Base-by-base conservation (phyloP, 2,113 vertebrate genomes). In the Chionodraco myersi region DNA sequence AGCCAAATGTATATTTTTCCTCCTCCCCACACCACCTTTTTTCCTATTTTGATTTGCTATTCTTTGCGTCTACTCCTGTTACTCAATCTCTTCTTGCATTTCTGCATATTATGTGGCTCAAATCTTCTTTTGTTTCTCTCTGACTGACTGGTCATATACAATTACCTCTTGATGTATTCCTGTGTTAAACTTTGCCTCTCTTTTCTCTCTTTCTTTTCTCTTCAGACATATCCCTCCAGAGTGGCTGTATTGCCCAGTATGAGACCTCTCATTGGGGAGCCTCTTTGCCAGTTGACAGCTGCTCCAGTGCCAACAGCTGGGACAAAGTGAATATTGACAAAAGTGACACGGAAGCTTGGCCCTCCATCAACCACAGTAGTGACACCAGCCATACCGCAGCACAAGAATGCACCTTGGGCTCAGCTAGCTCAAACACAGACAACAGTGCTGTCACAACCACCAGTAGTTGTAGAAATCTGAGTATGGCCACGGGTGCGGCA, bases 401-500 rank as follows among this genome's bases (percentile, higher is more conserved):
- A 94, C 92, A 96, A 97, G 97, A 96, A 99, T 99, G 98, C 94
- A 93, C 96, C 91, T 91, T 95, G 76, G 96, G 96, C 95, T 89
- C 84, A 86, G 93, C 95, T 90, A 95, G 92, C 93, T 95, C 94
- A 88, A 93, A 95, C 93, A 93, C 95, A 83, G 96, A 97, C 93
- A 95, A 91, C 88, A 96, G 95, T 94, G 74, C 87, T 83, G 80
- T 80, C 93, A 95, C 95, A 93, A 85, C 86, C 78, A 87, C 78
- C n/a, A 78, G 72, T 83, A 88, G 88, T 94, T 90, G 88, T 87
- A 90, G 91, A 91, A 92, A 88, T 88, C 82, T 87, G 91, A 98
- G 96, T 95, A 99, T 99, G 97, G 97, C 98, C 95, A 96, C 97
- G 87, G 97, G 97, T 94, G 94, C 96, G 80, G 94, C 96, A 86